Conservation (phyloP, 1,140 invertebrate genomes). For the Formica selysi region DNA sequence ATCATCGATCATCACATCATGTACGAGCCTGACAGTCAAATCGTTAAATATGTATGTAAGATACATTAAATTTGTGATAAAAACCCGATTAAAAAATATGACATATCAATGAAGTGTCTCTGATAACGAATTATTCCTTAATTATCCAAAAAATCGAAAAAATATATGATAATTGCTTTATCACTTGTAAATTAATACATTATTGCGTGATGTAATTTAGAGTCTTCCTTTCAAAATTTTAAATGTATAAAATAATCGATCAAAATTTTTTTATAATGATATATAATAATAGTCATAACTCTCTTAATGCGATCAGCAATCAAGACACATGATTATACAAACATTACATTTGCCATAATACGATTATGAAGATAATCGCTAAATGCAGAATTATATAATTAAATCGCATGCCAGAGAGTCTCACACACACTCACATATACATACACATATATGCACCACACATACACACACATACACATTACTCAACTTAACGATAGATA, state of each 20-base stretch:
- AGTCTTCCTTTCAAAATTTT: not conserved
- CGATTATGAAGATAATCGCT: not conserved
- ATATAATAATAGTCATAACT: not conserved
- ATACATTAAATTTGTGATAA: not conserved
- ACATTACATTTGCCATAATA: not conserved
- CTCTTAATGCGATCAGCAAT: not conserved
- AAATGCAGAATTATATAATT: slow-evolving; percentile 40
- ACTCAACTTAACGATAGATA: not conserved
- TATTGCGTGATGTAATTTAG: not conserved
- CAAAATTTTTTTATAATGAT: not conserved
- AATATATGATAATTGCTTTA: not conserved
- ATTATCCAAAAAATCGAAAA: not conserved
- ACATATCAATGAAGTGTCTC: not conserved
- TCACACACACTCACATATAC: not conserved
- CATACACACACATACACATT: no score
- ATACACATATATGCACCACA: no score
- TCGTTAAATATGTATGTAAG: not conserved
- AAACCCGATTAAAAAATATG: not conserved
- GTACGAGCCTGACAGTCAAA: slow-evolving; percentile 88
- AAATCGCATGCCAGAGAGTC: not conserved
- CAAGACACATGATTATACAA: not conserved
- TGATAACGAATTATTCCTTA: not conserved
- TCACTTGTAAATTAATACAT: not conserved
- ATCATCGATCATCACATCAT: slow-evolving; percentile 92
- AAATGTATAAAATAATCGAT: slow-evolving; percentile 1